Evolutionary conservation across 1,140 invertebrate species (phyloP).

Genomic region (Macrobrachium rosenbergii): DNA sequence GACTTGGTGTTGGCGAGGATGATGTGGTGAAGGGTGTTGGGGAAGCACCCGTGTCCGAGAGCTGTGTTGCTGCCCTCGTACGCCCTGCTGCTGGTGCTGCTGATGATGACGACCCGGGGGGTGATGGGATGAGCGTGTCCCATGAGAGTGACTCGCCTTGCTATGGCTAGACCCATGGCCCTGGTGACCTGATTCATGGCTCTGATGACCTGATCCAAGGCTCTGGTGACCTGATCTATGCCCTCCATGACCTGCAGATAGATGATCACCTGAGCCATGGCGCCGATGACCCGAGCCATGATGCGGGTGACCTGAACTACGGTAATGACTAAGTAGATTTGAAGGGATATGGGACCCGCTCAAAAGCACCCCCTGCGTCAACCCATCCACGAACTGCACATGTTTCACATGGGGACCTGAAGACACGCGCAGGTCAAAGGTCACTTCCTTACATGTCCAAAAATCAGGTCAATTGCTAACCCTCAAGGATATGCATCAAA

Average conservation of each 20-base stretch:
- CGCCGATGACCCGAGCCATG: constrained; percentile 25
- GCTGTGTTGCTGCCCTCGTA: constrained; percentile 10
- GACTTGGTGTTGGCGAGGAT: constrained; percentile 20
- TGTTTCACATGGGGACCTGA: constrained; percentile 59
- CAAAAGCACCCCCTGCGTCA: constrained; percentile 38
- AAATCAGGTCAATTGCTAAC: too few species aligned
- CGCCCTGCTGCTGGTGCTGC: background rate
- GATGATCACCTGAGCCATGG: background rate
- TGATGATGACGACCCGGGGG: background rate
- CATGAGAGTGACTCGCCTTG: background rate
- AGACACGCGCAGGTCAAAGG: constrained; percentile 58
- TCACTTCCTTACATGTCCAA: background rate
- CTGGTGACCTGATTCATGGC: constrained; percentile 15
- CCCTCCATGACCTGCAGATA: too few species aligned
- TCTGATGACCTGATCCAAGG: constrained; percentile 15
- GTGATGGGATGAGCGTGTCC: constrained; percentile 3
- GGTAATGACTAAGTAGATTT: constrained; percentile 13
- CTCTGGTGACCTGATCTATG: too few species aligned
- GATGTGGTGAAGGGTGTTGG: constrained; percentile 30
- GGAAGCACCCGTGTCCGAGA: constrained; percentile 40
- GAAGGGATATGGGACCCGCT: constrained; percentile 27
- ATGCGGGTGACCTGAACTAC: constrained; percentile 10
- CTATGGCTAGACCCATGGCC: too few species aligned
- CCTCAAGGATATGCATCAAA: too few species aligned
- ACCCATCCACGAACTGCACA: constrained; percentile 62